Evolutionary conservation across 2,113 vertebrate species (phyloP).

Genomic region (Ellobius talpinus): DNA sequence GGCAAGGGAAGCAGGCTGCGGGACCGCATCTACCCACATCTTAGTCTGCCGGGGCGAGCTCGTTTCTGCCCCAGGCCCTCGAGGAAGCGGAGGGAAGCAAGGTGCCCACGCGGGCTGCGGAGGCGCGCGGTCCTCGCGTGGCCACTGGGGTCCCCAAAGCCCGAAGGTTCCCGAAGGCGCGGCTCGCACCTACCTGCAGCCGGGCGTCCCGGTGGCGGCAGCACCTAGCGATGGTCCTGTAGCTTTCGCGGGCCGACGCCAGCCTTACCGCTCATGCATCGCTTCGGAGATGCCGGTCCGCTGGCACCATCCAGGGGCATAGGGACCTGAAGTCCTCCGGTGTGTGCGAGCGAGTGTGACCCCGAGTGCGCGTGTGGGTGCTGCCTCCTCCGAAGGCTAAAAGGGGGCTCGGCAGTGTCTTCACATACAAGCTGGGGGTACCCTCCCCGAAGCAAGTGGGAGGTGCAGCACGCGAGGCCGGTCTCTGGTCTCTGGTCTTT

Average conservation of each 20-base stretch:
- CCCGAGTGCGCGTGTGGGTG: slow-evolving; percentile 47
- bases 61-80: neutral
- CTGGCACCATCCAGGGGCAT: slow-evolving; percentile 83
- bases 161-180: neutral
- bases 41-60: neutral
- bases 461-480: neutral
- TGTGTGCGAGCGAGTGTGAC: slow-evolving; percentile 65
- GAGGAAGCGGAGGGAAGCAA: neutral
- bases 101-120: neutral
- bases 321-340: slow-evolving; percentile 57
- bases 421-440: slow-evolving; percentile 30
- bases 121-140: neutral
- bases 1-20: neutral
- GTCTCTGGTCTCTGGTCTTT: neutral
- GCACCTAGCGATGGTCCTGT: slow-evolving; percentile 87
- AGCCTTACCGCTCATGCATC: slow-evolving; percentile 89
- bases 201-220: slow-evolving; percentile 85
- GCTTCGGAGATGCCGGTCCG: slow-evolving; percentile 86
- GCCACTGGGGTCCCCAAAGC: neutral
- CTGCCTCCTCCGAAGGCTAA: slow-evolving; percentile 37
- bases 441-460: slow-evolving; percentile 9
- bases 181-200: slow-evolving; percentile 87
- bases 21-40: neutral
- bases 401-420: slow-evolving; percentile 44
- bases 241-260: slow-evolving; percentile 81